Evolutionary conservation across 1,140 invertebrate genomes (phyloP), one percentile per base, ranked within the genome.

Genomic region (Asbolus verrucosus): DNA sequence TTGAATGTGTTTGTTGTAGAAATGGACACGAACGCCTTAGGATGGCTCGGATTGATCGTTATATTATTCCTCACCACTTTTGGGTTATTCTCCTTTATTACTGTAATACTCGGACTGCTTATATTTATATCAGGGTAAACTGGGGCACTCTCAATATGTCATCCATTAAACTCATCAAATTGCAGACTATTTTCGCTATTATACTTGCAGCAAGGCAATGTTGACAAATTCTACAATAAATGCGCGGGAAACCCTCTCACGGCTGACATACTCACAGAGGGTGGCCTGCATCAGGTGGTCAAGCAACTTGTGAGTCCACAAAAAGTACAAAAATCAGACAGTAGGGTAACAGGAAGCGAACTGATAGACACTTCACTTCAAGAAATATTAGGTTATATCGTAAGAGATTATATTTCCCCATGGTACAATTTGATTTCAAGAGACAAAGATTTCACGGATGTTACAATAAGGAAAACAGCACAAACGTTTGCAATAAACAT

Each of bases 361-460:
- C 43, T 81, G 43, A 81, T 81, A 54, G 81, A 81, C 74, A 81
- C 73, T 75, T 81, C 81, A n/a, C 74, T 81, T 67, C 77, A 79
- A 76, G 79, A 82, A 73, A 79, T 81, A 65, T 73, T 94, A 71
- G 86, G 89, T 68, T 92, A 88, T 77, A 83, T 91, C 43, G 85
- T 94, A 60, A 83, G 91, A 76, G 92, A 94, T 84, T 92, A 92
- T 81, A 85, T 94, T 18, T 85, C 87, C 72, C 86, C 88, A 2
- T 94, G 92, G 92, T 93, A 92, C 80, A 83, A 79, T 73, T 76
- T 82, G 36, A 77, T 87, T 61, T 85, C 84, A 2, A 77, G 82
- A 63, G 83, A 87, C 75, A 80, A 82, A 36, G 85, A 87, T 67
- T 87, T 87, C 76, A 76, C 81, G 2, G 80, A 83, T 73, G 69